Conservation (phyloP, 1,140 invertebrate genomes). For the Dreissena rostriformis region DNA sequence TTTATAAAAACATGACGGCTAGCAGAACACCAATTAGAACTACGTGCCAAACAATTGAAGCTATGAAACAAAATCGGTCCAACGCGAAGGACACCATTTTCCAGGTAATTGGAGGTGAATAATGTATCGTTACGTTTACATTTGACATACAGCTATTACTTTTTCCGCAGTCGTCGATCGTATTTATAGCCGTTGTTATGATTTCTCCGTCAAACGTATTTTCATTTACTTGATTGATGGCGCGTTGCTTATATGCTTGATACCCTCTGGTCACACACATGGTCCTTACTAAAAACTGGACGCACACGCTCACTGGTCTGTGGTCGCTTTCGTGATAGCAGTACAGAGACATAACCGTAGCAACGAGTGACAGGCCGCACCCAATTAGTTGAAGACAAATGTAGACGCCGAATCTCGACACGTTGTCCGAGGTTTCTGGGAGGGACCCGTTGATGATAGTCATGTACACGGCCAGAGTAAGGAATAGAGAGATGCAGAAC, state of each 20-base stretch:
- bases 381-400: constrained; percentile 45
- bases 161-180: no score
- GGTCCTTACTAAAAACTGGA: no score
- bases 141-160: no score
- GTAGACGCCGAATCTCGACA: constrained; percentile 78
- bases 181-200: no score
- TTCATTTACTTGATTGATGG: no score
- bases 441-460: constrained; percentile 46
- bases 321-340: constrained; percentile 5
- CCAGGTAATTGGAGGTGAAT: no score
- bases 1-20: no score
- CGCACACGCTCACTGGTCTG: neutral
- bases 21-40: neutral
- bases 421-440: constrained; percentile 54
- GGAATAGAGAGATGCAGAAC: constrained; percentile 56
- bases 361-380: constrained; percentile 28
- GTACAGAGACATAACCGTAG: constrained; percentile 36
- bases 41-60: constrained; percentile 31
- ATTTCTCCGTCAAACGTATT: no score
- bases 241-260: no score
- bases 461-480: constrained; percentile 59
- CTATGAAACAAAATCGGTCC: constrained; percentile 20
- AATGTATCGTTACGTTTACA: no score
- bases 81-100: constrained; percentile 18
- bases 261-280: neutral